A percentile compares a stretch with the other conserved stretches of the same genome.
Conservation (phyloP, 2,113 vertebrate genomes). For the Entomyzon cyanotis region DNA sequence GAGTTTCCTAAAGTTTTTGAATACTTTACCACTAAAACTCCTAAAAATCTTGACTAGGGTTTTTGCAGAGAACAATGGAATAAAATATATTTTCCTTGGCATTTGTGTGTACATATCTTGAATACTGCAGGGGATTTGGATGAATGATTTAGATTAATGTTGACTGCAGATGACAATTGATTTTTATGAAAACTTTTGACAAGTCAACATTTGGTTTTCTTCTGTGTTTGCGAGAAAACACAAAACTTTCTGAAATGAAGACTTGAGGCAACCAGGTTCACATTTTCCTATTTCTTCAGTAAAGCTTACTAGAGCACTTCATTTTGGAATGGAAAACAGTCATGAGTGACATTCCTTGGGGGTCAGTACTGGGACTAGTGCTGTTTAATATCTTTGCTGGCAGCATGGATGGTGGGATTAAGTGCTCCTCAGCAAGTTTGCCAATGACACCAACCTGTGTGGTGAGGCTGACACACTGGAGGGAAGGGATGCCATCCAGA, state of each 20-base stretch:
- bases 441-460: background rate
- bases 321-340: background rate
- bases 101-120: background rate
- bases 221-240: background rate
- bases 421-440: background rate
- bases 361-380: rapidly evolving
- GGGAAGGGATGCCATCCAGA: background rate
- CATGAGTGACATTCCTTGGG: background rate
- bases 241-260: background rate
- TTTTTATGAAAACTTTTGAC: slow-evolving; percentile 12
- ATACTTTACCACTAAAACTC: background rate
- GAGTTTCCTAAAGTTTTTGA: background rate
- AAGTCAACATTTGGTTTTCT: background rate
- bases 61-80: background rate
- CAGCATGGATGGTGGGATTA: background rate
- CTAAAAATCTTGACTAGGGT: background rate
- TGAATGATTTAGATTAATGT: slow-evolving; percentile 21
- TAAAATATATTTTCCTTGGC: slow-evolving; percentile 10
- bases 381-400: background rate
- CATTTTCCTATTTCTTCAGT: background rate
- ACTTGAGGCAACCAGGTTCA: background rate
- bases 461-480: background rate
- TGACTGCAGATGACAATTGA: slow-evolving; percentile 7
- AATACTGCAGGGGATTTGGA: background rate
- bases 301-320: background rate